Conservation (phyloP, 2,888 invertebrate genomes). For the Stramonita haemastoma region DNA sequence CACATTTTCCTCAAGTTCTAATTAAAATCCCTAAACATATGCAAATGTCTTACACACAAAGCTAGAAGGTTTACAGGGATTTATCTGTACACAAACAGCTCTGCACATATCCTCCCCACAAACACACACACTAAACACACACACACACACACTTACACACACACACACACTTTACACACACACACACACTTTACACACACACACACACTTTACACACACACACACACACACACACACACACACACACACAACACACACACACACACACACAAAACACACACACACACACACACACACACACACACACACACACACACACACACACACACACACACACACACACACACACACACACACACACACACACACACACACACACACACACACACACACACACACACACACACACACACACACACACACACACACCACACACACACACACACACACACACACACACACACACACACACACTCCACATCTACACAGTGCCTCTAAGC, state of each 20-base stretch:
- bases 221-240: neutral
- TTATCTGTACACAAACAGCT: no score
- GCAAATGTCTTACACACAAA: no score
- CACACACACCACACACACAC: neutral
- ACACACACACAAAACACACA: constrained; percentile 1
- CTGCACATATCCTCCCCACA: no score
- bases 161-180: no score
- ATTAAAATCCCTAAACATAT: no score
- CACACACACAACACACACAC: neutral
- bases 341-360: neutral
- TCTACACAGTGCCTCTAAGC: neutral
- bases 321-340: neutral
- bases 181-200: neutral
- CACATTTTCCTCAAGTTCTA: no score
- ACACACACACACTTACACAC: no score
- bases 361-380: neutral
- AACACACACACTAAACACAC: no score
- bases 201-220: neutral
- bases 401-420: neutral
- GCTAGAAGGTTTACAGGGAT: no score
- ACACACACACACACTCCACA: neutral
- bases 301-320: neutral
- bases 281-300: neutral
- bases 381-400: neutral
- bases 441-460: neutral